A percentile compares a stretch with the other conserved stretches of the same genome.
phyloP scores from a whole-genome alignment of 37 sponge, comb jelly and placozoan species.

The Haliclona indistincta region DNA sequence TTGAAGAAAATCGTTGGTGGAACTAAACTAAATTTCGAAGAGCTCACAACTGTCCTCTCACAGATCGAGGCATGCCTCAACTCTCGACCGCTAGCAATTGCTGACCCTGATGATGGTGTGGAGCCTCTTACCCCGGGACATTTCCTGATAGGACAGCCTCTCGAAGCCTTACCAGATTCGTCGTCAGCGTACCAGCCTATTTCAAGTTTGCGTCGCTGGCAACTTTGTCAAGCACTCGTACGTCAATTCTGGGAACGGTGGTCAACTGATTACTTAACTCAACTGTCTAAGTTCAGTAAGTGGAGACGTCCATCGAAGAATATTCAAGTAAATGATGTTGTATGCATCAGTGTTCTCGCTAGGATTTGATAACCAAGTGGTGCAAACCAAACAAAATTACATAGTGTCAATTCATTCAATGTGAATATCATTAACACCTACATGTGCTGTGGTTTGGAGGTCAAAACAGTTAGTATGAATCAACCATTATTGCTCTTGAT shows the following conservation, averaged over 20 bases:
- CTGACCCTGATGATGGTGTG: conserved; percentile 15
- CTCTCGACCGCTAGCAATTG: conserved; percentile 14
- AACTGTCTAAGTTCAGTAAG: not conserved
- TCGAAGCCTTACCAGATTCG: conserved; percentile 16
- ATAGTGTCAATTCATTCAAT: too few relatives aligned
- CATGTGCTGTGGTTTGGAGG: too few relatives aligned
- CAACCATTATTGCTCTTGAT: too few relatives aligned
- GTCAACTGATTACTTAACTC: conserved; percentile 24
- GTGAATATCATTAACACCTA: too few relatives aligned
- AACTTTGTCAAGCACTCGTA: conserved; percentile 5
- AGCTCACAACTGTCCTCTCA: conserved; percentile 16
- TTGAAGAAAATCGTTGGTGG: conserved; percentile 3
- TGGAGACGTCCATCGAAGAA: conserved; percentile 8
- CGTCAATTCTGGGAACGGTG: conserved; percentile 27
- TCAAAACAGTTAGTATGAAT: too few relatives aligned
- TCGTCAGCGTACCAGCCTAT: not conserved
- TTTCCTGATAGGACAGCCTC: conserved; percentile 26
- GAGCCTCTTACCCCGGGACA: conserved; percentile 24
- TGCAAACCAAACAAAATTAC: too few relatives aligned
- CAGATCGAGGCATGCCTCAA: conserved; percentile 36
- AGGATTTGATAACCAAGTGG: too few relatives aligned
- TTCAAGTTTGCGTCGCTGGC: conserved; percentile 10
- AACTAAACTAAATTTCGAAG: conserved; percentile 26
- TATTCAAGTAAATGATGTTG: conserved; percentile 16
- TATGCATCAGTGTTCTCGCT: too few relatives aligned